These are phyloP conservation scores for Pammene aurita DNA, from an alignment of 2,888 invertebrate genomes.

Conservation along the genomic window DNA sequence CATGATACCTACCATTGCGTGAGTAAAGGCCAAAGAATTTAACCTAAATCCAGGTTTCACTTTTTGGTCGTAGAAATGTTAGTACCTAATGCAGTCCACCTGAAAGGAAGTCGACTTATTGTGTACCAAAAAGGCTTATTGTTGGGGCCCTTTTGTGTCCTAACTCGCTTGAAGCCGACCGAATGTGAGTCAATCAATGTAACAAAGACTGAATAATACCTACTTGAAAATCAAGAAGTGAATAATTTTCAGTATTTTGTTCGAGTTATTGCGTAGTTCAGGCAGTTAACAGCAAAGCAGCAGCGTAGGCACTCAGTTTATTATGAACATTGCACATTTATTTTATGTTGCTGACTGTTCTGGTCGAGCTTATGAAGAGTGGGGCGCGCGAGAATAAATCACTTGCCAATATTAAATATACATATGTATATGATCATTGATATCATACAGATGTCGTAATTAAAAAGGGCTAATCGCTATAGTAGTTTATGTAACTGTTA, in stretches of 20 bases:
- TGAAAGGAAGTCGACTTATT: background rate
- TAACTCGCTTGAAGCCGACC: background rate
- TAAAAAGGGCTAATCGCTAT: no score
- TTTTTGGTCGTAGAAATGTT: no score
- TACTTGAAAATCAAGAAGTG: background rate
- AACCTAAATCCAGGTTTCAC: background rate
- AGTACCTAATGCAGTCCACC: background rate
- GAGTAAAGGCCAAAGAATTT: background rate
- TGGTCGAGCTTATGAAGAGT: no score
- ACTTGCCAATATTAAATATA: no score
- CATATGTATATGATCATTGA: no score
- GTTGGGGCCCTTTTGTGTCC: background rate
- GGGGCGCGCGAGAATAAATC: no score
- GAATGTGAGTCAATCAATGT: constrained; percentile 1
- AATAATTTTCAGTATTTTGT: background rate
- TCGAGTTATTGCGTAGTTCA: background rate
- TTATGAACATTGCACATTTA: no score
- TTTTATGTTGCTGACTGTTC: no score
- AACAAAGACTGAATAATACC: background rate
- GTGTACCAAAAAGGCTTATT: background rate
- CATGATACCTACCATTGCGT: background rate
- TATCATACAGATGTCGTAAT: no score
- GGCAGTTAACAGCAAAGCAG: background rate
- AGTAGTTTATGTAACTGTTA: no score
- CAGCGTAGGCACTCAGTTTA: no score